Base-by-base conservation (phyloP, 2,888 invertebrate species). In the Nephrocerus scutellatus region DNA sequence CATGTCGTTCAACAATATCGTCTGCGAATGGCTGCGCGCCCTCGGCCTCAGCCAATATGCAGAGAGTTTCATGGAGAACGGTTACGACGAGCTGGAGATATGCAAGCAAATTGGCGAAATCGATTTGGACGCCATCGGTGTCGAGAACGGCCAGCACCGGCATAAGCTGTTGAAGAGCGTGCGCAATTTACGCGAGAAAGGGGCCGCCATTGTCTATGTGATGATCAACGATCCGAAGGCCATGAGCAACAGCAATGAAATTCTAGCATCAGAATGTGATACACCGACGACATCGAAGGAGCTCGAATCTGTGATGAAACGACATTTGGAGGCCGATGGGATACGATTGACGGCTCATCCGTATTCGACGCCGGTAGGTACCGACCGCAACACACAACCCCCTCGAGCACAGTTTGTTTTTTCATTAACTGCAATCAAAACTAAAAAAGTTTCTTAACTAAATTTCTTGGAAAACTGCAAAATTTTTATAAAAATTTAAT, bases 101-200 rank as follows among this genome's bases (percentile, higher is more conserved):
- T 93, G 92, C 72, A 92, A 92, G 70, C 91, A 91, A 72, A 89
- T 93, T 62, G 91, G 91, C 36, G 89, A 90, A 68, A 89, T 90
- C 45, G 93, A 93, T 71, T 73, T 93, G 68, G 92, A 93, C 69
- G 93, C 92, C 30, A 92, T 93, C 66, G 92, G 91, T 22, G 92
- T 93, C 43, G 79, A 86, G 52, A 87, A 86, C 64, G 80, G 80
- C 47, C 75, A 78, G 48, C 91, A 92, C 68, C 80, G 91, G 19
- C 76, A 78, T 54, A 75, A 84, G 50, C 70, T 93, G 51, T 71
- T 91, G 58, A 83, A 86, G 62, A 91, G 91, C 44, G 86, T 92
- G 43, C 76, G 86, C 55, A 80, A 81, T 51, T 72, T 93, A 56
- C 75, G 89, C 52, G 90, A 92, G 68, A 88, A 91, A 69, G 92